A percentile compares a stretch with the other conserved stretches of the same genome.
These are phyloP conservation scores for Pseudoatta argentina DNA, from an alignment of 1,140 invertebrate species.

Conservation along the genomic window DNA sequence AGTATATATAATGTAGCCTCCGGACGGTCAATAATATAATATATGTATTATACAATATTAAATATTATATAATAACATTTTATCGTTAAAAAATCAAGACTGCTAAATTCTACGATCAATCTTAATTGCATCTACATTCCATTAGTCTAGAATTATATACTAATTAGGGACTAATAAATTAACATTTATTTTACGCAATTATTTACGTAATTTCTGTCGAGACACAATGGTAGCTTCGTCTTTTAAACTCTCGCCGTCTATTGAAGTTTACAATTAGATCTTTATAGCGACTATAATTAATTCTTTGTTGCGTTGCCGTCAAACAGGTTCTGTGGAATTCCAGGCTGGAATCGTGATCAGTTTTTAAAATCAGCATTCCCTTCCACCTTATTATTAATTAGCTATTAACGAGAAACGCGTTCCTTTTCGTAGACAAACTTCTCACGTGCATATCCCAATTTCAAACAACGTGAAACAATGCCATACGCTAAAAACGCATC, in stretches of 20 bases:
- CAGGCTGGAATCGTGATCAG: constrained; percentile 1
- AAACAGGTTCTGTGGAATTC: background rate
- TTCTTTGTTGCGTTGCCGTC: background rate
- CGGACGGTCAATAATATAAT: no score
- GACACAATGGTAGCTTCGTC: background rate
- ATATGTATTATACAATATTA: no score
- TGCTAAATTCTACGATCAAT: background rate
- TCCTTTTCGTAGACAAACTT: background rate
- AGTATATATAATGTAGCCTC: no score
- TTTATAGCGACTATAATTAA: background rate
- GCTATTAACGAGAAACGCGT: background rate
- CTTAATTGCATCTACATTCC: background rate
- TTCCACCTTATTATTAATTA: background rate
- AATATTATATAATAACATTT: background rate
- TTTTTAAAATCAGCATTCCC: background rate
- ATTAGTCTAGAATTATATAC: background rate
- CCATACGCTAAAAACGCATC: constrained; percentile 1
- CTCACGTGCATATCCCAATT: background rate
- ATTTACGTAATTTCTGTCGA: background rate
- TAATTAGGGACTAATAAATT: background rate
- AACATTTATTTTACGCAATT: background rate
- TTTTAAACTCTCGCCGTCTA: background rate
- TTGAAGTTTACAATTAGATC: background rate
- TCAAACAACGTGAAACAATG: constrained; percentile 21
- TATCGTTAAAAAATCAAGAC: background rate